Evolutionary conservation across 2,797 vertebrate genomes (phyloP), one percentile per base, ranked within the genome.

Genomic region (Enteromius trimaculatus): DNA sequence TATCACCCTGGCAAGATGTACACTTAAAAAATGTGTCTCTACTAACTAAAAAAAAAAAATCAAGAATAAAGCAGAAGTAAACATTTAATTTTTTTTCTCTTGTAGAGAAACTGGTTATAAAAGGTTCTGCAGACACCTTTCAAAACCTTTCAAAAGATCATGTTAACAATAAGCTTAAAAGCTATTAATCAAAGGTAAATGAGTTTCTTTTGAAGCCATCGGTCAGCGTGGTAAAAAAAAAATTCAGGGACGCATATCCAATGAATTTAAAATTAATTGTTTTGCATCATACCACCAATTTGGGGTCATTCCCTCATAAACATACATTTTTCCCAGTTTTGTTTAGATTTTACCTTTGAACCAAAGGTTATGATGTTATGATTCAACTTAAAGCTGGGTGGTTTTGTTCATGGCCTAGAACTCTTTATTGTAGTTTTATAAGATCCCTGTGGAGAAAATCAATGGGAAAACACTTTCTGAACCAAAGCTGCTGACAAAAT

Each of bases 401-500:
- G 7, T 47, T 64, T 77, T 21, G 23, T 64, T 47, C 39, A 62
- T 62, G 1, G 2, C 14, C 53, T 77, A 39, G 53, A 42, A 75
- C 72, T 21, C 21, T 60, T 55, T 55, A 58, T 55, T 42, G 34
- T 23, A 26, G 29, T 39, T 77, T 60, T 64, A 58, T 76, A 58
- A 37, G 58, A 76, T 58, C 51, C 53, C 23, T 77, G 29, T 77
- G 76, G 37, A 62, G 39, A 62, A 64, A 77, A 64, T 64, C 23
- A 47, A 31, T 77, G 23, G 13, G 14, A 64, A 77, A 77, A 77
- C 76, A 62, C 76, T 77, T 77, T 9, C 13, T 17, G 23, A 64
- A 64, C 55, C 39, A 77, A 77, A 58, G 17, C 75, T 77, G 17
- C 23, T 77, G 58, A 64, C 23, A 64, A 77, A 64, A 42, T 77